Evolutionary conservation across 1,140 invertebrate species (phyloP).

Genomic region (Pseudomyrmex gracilis): DNA sequence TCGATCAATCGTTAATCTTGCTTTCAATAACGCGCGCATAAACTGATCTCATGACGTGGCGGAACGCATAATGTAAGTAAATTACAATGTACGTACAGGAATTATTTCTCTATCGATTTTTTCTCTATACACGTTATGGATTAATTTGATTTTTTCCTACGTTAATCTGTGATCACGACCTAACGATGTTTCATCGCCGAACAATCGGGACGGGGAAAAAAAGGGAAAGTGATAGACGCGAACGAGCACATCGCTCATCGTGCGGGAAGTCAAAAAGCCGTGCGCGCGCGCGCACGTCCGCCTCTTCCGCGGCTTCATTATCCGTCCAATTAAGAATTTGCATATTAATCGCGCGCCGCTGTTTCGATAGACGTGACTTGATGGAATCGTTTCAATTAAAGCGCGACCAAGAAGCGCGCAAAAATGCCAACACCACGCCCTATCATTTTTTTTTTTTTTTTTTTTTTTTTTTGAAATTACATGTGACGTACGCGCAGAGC

Average conservation of each 20-base stretch:
- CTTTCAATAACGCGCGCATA: neutral
- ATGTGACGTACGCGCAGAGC: neutral
- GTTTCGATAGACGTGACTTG: constrained; percentile 69
- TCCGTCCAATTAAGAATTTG: constrained; percentile 75
- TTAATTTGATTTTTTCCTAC: neutral
- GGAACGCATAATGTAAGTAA: too few species aligned
- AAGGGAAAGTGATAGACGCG: neutral
- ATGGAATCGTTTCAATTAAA: constrained; percentile 74
- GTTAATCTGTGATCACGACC: constrained; percentile 1
- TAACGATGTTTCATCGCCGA: neutral
- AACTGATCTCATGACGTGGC: too few species aligned
- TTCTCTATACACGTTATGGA: too few species aligned
- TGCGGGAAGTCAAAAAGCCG: neutral
- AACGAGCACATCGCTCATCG: neutral
- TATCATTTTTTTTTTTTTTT: neutral
- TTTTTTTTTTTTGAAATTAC: constrained; percentile 23
- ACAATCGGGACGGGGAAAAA: constrained; percentile 1
- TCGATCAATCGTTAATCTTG: neutral
- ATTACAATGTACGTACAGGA: neutral
- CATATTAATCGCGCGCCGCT: constrained; percentile 67
- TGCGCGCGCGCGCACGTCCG: too few species aligned
- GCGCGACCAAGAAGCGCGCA: constrained; percentile 39
- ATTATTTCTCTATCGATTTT: neutral
- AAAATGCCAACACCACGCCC: constrained; percentile 30
- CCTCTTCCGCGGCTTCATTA: constrained; percentile 61